Evolutionary conservation across 2,797 vertebrate species (phyloP).

Genomic region (Myotis myotis): DNA sequence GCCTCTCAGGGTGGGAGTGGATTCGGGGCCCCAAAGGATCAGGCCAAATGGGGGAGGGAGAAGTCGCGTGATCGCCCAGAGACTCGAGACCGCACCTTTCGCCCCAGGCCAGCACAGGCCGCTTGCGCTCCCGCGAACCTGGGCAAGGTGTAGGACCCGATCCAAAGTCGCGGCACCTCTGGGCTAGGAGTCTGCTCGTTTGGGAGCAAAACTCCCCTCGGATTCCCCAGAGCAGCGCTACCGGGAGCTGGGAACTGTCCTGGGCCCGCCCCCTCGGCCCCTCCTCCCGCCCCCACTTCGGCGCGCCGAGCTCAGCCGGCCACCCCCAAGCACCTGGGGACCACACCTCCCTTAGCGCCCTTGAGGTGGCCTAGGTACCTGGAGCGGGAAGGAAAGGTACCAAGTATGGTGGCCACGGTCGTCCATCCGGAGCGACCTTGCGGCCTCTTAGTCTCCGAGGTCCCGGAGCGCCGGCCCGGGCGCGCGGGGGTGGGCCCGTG

Average conservation of each 20-base stretch:
- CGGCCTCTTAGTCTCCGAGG: neutral
- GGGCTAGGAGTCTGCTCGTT: neutral
- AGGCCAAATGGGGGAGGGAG: neutral
- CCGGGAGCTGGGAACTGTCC: conserved; percentile 25
- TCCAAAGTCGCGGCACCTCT: neutral
- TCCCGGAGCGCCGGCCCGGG: neutral
- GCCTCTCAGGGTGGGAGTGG: neutral
- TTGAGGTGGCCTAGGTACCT: neutral
- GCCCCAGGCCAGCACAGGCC: neutral
- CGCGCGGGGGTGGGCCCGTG: neutral
- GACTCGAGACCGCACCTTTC: neutral
- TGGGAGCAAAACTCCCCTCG: neutral
- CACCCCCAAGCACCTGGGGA: neutral
- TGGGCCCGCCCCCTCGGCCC: conserved; percentile 58
- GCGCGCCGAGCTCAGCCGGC: rapidly evolving
- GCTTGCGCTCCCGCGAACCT: neutral
- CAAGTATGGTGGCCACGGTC: neutral
- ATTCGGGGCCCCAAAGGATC: neutral
- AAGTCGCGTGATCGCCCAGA: neutral
- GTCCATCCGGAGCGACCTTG: neutral
- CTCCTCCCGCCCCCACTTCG: conserved; percentile 25
- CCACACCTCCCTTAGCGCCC: neutral
- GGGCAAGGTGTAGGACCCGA: neutral
- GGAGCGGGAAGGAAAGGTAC: neutral
- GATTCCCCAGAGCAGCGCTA: neutral